Conservation (phyloP, 1,140 invertebrate species). For the Panulirus ornatus region DNA sequence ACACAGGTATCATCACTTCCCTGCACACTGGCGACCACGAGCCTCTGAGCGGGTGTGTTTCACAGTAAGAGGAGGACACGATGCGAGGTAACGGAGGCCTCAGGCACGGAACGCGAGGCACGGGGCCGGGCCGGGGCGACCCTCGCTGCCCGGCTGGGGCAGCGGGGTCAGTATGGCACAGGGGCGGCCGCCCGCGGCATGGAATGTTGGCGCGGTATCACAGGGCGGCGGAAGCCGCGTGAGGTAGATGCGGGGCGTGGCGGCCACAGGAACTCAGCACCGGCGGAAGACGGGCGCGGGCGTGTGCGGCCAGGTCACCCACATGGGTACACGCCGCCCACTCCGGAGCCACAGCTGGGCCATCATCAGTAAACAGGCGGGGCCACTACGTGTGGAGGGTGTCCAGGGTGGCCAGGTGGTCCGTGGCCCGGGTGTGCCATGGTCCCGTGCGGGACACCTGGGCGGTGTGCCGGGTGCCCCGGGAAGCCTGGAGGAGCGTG, state of each 20-base stretch:
- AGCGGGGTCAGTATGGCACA: conserved; percentile 61
- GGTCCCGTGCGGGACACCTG: conserved; percentile 50
- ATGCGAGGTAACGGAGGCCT: conserved; percentile 70
- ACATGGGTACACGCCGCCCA: conserved; percentile 64
- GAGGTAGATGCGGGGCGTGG: conserved; percentile 71
- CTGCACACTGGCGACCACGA: conserved; percentile 61
- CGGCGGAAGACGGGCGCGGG: conserved; percentile 71
- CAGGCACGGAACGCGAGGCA: conserved; percentile 72
- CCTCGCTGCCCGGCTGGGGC: conserved; percentile 44
- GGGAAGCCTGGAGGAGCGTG: conserved; percentile 63
- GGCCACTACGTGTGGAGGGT: conserved; percentile 69
- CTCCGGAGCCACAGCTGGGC: conserved; percentile 68
- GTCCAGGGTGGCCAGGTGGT: conserved; percentile 65
- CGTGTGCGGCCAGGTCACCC: conserved; percentile 56
- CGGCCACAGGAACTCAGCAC: conserved; percentile 72
- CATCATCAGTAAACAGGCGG: conserved; percentile 70
- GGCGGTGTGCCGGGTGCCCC: conserved; percentile 60
- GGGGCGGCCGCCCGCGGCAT: conserved; percentile 69
- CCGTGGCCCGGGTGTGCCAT: conserved; percentile 70
- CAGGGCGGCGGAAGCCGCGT: conserved; percentile 69
- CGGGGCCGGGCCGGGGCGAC: conserved; percentile 64
- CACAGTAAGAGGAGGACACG: conserved; percentile 66
- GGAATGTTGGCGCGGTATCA: conserved; percentile 73
- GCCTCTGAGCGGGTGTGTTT: conserved; percentile 72
- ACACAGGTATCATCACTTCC: conserved; percentile 59